Evolutionary conservation across 2,797 vertebrate genomes (phyloP).

Genomic region (Pseudocheirus occidentalis): DNA sequence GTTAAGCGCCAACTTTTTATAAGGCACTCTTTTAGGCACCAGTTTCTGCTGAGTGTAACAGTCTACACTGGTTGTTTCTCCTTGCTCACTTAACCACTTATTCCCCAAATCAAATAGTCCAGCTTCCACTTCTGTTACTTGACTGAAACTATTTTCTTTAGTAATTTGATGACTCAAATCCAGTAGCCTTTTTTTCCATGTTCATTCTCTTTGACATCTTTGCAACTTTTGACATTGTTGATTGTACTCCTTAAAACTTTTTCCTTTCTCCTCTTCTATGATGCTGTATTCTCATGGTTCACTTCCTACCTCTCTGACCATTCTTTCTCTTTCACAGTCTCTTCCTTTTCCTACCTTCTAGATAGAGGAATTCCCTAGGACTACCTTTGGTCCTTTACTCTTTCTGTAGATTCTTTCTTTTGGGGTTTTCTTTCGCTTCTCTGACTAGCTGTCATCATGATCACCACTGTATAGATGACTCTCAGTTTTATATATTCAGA

Average conservation of each 20-base stretch:
- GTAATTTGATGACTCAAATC: neutral
- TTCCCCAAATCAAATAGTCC: neutral
- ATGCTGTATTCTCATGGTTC: neutral
- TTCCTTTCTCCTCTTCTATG: neutral
- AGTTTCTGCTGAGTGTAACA: constrained; percentile 7
- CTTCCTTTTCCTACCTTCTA: neutral
- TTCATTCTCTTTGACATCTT: neutral
- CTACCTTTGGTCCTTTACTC: neutral
- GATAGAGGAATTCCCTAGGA: neutral
- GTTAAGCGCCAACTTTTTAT: constrained; percentile 4
- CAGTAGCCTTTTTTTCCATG: neutral
- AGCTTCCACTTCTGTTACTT: neutral
- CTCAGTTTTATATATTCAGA: neutral
- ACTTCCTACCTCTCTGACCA: neutral
- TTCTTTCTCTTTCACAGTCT: neutral
- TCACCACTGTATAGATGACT: neutral
- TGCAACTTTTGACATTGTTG: neutral
- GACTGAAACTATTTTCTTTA: neutral
- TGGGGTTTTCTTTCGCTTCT: neutral
- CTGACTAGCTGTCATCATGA: neutral
- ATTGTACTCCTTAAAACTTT: neutral
- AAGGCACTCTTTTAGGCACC: neutral
- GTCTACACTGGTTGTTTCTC: neutral
- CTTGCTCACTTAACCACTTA: neutral
- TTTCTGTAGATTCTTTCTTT: neutral